A percentile compares a stretch with the other conserved stretches of the same genome.
These are phyloP conservation scores for Rhincodon typus DNA, from an alignment of 2,797 vertebrate species.

Conservation along the genomic window DNA sequence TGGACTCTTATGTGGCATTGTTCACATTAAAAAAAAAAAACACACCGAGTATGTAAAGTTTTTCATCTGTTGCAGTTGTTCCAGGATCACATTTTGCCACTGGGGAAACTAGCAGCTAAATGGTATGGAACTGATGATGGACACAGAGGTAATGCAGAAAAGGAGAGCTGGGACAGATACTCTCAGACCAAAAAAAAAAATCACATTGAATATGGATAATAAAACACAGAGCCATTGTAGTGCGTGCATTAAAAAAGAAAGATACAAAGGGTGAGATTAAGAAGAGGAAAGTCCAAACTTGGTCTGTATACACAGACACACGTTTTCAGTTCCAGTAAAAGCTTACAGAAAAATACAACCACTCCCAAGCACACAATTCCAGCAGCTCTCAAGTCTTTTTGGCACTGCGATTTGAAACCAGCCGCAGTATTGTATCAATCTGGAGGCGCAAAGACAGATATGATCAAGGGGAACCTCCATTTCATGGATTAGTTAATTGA, in stretches of 20 bases:
- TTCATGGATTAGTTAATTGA: background rate
- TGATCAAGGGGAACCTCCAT: background rate
- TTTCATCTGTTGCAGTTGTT: background rate
- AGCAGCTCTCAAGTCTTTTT: background rate
- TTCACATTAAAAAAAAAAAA: too few relatives aligned
- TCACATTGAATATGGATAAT: too few relatives aligned
- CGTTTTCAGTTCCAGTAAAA: background rate
- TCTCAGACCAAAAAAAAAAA: background rate
- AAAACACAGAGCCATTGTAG: too few relatives aligned
- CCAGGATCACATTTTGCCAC: background rate
- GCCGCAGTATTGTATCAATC: conserved; percentile 14
- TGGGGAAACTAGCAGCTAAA: background rate
- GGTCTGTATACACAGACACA: background rate
- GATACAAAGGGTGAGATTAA: too few relatives aligned
- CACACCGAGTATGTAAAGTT: background rate
- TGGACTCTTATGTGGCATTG: background rate
- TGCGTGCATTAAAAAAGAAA: background rate
- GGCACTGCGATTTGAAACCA: background rate
- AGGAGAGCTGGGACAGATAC: background rate
- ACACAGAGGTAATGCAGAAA: background rate
- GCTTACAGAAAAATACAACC: background rate
- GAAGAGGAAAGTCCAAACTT: background rate
- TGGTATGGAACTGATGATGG: background rate
- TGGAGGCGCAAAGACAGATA: conserved; percentile 23
- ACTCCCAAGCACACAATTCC: conserved; percentile 17